A percentile compares a stretch with the other conserved stretches of the same genome.
These are phyloP conservation scores for Platanista minor DNA, from an alignment of 2,113 vertebrate genomes.

Conservation along the genomic window DNA sequence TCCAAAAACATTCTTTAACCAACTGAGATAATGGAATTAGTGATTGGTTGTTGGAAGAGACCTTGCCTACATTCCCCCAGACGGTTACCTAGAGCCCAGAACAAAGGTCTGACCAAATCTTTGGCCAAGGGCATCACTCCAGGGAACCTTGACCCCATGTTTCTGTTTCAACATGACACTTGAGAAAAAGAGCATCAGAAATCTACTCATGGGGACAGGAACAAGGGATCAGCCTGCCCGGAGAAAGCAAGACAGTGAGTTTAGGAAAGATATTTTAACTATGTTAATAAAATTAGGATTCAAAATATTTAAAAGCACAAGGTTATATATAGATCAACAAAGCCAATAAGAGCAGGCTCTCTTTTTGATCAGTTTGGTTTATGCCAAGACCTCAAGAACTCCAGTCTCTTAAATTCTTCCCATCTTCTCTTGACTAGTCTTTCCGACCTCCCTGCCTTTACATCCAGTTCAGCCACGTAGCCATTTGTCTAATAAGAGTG, in stretches of 20 bases:
- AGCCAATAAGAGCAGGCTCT: background rate
- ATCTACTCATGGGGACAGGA: conserved; percentile 48
- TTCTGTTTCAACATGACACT: conserved; percentile 50
- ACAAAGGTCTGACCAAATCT: conserved; percentile 38
- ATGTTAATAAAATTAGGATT: conserved; percentile 60
- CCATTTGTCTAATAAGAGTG: background rate
- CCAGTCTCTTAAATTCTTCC: background rate
- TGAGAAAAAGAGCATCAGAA: conserved; percentile 50
- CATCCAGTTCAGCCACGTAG: background rate
- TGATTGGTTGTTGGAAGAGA: conserved; percentile 59
- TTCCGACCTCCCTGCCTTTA: background rate
- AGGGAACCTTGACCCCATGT: conserved; percentile 49
- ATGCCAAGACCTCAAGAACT: background rate
- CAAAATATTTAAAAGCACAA: background rate
- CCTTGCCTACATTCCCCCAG: conserved; percentile 64
- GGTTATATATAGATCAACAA: conserved; percentile 81
- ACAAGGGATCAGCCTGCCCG: conserved; percentile 18
- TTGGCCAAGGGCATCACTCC: background rate
- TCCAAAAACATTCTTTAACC: conserved; percentile 28
- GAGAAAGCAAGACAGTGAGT: conserved; percentile 51
- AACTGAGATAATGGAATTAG: conserved; percentile 47
- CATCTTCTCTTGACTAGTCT: background rate
- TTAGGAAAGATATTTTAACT: conserved; percentile 65
- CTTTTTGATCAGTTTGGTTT: background rate
- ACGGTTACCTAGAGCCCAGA: conserved; percentile 60